Base-by-base conservation (phyloP, 2,113 vertebrate species). In the Lagopus leucura region DNA sequence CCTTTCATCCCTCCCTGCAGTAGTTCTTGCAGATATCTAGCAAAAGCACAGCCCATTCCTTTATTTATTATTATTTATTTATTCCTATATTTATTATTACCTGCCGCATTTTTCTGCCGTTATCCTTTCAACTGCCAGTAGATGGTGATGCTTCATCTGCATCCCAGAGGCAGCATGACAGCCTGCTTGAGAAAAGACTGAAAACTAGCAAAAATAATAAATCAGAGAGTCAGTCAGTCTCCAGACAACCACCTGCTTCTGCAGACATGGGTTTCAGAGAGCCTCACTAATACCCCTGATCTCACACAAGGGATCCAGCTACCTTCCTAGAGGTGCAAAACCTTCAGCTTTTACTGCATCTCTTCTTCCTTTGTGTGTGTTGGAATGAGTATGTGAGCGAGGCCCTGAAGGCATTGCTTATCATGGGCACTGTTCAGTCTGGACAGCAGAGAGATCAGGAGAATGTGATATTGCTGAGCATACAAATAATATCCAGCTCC, bases 91-190 rank as follows among this genome's bases (percentile, higher is more conserved):
- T n/a, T n/a, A n/a, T n/a, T n/a, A 21, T n/a, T 27, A 30, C 21
- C 40, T 61, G 15, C 63, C 22, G 9, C 66, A 13, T 45, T 65
- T 9, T 60, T 45, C 77, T 65, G 66, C 42, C 8, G 72, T 95
- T 64, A 91, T 96, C 45, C 92, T 90, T 89, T 17, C 60, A 71
- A 80, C 55, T 5, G 6, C 95, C 94, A 72, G 94, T 52, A 97
- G 95, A 87, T 91, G 91, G 94, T 36, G 89, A 82, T 92, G 8
- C 82, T 85, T 89, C 55, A 91, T 96, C 78, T 95, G 32, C 69
- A 60, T 30, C 45, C 10, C 40, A 78, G 54, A 70, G 21, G 42
- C 54, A 55, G 78, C 32, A 1, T 3, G 11, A 58, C 60, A 63
- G 54, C 24, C 17, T 34, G 54, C 8, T 27, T 27, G 30, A 87